Evolutionary conservation across 2,113 vertebrate species (phyloP), one percentile per base, ranked within the genome.

Genomic region (Ciconia boyciana): DNA sequence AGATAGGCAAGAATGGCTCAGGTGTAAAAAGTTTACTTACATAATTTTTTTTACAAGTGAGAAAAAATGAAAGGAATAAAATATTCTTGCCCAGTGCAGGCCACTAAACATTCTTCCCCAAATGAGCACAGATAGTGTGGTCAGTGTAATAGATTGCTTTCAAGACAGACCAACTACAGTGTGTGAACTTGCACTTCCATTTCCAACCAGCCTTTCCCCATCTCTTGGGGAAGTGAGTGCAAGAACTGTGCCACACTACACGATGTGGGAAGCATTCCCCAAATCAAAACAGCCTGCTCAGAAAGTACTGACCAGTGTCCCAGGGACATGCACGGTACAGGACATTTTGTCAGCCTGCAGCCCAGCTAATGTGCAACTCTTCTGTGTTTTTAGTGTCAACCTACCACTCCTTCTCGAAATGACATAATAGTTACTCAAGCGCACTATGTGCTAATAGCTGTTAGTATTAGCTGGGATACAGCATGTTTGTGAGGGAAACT

Each of bases 311-410:
- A 3, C 1, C 54, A 6, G 3, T 29, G 57, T 21, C 48, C 31
- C 52, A 44, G 70, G 44, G 32, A 43, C 0, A 0, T 5, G 16
- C 44, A 22, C 0, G 0, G 13, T 1, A 12, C 24, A 25, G 74
- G 58, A 52, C 16, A 6, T 11, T 26, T 32, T 39, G 44, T 8
- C 66, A 57, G 21, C 5, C 60, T 64, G 60, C 51, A 91, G 49
- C 36, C 36, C 22, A 39, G 32, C 18, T 2, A n/a, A 48, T 2
- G 20, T 10, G 55, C 55, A 85, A 7, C 31, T 69, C 46, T 16
- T 24, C 61, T 16, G 16, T 10, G 44, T 7, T 44, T 66, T 51
- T 14, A 43, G 11, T 24, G 36, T 26, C 78, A 77, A 16, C 16
- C 26, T 16, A 25, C 9, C 10, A 10, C 69, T 62, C 14, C 41